A percentile compares a stretch with the other conserved stretches of the same genome.
These are phyloP conservation scores for Anas flavirostris DNA, from an alignment of 2,797 vertebrate genomes.

Conservation along the genomic window DNA sequence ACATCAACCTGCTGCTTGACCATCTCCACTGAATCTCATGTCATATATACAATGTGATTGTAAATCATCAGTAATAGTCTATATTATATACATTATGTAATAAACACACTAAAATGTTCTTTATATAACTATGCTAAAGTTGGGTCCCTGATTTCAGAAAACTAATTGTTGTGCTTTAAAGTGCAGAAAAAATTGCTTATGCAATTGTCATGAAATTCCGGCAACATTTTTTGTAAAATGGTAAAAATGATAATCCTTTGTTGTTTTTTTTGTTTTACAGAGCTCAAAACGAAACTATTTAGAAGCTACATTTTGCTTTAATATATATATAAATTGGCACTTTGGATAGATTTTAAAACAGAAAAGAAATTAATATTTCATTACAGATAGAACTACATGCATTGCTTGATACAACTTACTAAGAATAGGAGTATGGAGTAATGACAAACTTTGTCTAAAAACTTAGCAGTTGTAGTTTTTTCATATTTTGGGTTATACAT, in stretches of 20 bases:
- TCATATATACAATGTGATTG: not conserved
- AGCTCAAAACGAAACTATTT: not conserved
- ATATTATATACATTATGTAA: not conserved
- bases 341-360: not conserved
- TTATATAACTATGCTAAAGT: not conserved
- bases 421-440: not conserved
- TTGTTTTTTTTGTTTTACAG: not conserved
- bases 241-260: not conserved
- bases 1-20: not conserved
- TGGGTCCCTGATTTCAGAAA: not conserved
- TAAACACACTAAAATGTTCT: not conserved
- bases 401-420: accelerated
- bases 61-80: not conserved
- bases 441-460: not conserved
- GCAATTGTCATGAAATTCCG: not conserved
- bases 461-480: accelerated
- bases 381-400: not conserved
- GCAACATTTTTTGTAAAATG: not conserved
- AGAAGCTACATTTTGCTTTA: not conserved
- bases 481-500: not conserved
- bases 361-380: not conserved
- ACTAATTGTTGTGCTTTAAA: not conserved
- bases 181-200: not conserved
- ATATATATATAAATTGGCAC: not conserved
- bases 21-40: not conserved